Base-by-base conservation (phyloP, 2,797 vertebrate genomes). In the Tokudaia tokunoshimensis region DNA sequence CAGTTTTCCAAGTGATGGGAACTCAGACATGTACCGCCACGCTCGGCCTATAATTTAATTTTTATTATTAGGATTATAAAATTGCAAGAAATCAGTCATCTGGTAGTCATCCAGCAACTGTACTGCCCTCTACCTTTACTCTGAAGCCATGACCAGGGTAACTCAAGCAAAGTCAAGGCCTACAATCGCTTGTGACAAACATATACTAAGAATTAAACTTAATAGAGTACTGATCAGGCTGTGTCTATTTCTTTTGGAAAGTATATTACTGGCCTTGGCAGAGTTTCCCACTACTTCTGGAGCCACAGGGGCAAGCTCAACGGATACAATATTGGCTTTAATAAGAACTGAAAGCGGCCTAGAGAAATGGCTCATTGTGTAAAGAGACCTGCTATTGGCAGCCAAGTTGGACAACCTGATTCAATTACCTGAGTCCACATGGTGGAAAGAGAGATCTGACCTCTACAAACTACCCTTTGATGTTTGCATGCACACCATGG, bases 211-310 rank as follows among this genome's bases (percentile, higher is more conserved):
- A 91, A 83, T 87, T 70, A 83, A 79, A 94, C 78, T 63, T 82
- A 41, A 50, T 76, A 85, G 91, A 90, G 86, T 94, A 55, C 80
- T 61, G 59, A 37, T 76, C 90, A 63, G n/a, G 11, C 29, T 34
- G 15, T 55, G n/a, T 86, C n/a, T 81, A 29, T 76, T 92, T 95
- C 81, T 90, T 78, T 83, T 74, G 78, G 37, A 95, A 78, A 55
- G 24, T 81, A 17, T n/a, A 57, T 90, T 87, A 94, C 20, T 83
- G 31, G 19, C 34, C 41, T 91, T 74, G 70, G 55, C n/a, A 79
- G 74, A 95, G 26, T 83, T 78, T 84, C 59, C 52, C 70, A 88
- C 29, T 90, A 59, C 86, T 94, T 94, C 29, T 52, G 65, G 61
- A 67, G 76, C 76, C 47, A 2, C 37, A 86, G 75, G 52, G 87